Evolutionary conservation across 1,140 invertebrate genomes (phyloP), one percentile per base, ranked within the genome.

Genomic region (Procambarus virginalis): DNA sequence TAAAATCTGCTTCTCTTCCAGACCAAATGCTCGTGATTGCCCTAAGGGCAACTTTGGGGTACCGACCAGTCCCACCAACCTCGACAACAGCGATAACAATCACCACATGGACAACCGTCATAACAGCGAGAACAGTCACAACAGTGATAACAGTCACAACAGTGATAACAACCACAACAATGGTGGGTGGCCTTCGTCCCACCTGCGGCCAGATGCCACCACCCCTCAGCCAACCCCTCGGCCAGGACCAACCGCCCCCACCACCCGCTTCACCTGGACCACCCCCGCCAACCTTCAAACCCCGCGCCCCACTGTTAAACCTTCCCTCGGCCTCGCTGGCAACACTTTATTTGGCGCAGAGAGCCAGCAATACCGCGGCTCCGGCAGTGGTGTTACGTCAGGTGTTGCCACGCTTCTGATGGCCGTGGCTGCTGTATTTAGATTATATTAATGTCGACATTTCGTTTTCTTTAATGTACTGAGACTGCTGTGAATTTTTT

Each of bases 241-340:
- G 12, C 78, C 64, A 2, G 22, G 34, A 10, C n/a, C 60, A 46
- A 70, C 86, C 17, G 10, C 60, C 34, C 86, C 60, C 3, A 80
- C 86, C 64, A 81, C 86, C 9, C 86, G 86, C 64, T 88, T 88
- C 77, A 88, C 86, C 78, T 88, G 86, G 86, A 88, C 86, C 45
- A 88, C 86, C 0, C 64, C 49, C 4, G 34, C 76, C n/a, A 64
- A 12, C 64, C n/a, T 17, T 3, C 34, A 77, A 20, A 70, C 76
- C 45, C 76, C 76, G 3, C 22, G 75, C 3, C 78, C 78, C 17
- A 85, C 84, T 49, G n/a, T n/a, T 1, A 22, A 68, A 10, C 58
- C 80, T 3, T 58, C 22, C 4, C 51, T 86, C 20, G 49, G 45
- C 14, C 58, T 88, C 8, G 77, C 85, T 20, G 86, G 86, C 9